These are phyloP conservation scores for Numenius phaeopus DNA, from an alignment of 2,797 vertebrate species.

Conservation along the genomic window DNA sequence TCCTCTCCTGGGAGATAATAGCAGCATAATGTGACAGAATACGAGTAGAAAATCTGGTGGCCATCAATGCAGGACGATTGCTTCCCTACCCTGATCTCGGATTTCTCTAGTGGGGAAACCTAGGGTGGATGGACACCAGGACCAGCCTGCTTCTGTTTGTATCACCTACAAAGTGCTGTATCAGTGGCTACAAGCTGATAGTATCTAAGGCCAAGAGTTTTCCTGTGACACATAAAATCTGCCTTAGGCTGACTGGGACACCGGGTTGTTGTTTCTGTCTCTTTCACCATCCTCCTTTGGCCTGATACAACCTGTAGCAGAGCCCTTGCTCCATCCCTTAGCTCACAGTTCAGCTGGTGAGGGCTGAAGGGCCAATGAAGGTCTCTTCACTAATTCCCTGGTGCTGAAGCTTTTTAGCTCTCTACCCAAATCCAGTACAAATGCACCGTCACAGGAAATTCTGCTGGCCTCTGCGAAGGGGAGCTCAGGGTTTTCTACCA, in stretches of 20 bases:
- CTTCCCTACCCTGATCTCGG: background rate
- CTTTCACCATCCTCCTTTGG: background rate
- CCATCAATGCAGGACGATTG: background rate
- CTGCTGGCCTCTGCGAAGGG: background rate
- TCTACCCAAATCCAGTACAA: background rate
- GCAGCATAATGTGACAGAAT: background rate
- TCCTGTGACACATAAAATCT: background rate
- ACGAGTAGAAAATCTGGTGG: background rate
- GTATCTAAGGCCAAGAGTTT: background rate
- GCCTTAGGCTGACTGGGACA: background rate
- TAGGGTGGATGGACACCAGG: background rate
- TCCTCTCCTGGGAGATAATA: background rate
- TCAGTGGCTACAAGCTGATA: background rate
- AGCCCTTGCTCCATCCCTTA: background rate
- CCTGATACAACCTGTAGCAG: background rate
- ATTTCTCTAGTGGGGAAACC: background rate
- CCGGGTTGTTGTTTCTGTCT: background rate
- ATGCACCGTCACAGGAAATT: background rate
- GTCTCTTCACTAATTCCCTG: background rate
- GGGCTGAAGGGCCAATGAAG: background rate
- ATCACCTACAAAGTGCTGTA: background rate
- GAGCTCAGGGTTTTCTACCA: background rate
- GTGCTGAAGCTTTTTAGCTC: background rate
- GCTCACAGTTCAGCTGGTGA: background rate
- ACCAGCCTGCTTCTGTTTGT: background rate